Conservation (phyloP, 2,113 vertebrate genomes). For the Hystrix brachyura region DNA sequence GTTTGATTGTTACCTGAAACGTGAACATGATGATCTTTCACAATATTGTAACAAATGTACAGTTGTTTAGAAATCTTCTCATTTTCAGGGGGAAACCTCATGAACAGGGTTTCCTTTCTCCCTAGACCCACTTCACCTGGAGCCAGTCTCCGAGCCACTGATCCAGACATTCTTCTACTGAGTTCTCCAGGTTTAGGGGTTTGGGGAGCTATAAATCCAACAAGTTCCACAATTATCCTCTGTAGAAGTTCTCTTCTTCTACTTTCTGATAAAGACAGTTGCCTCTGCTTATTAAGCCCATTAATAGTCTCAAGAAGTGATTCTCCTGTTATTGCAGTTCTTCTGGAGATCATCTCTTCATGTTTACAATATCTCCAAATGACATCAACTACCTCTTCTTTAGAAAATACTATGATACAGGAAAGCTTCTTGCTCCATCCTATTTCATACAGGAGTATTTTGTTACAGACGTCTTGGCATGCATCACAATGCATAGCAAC, state of each 20-base stretch:
- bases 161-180: conserved; percentile 95
- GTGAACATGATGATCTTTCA: conserved; percentile 92
- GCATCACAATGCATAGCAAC: conserved; percentile 98
- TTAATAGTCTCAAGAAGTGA: conserved; percentile 93
- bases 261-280: conserved; percentile 89
- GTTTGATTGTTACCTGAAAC: conserved; percentile 90
- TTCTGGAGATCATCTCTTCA: conserved; percentile 93
- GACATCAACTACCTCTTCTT: conserved; percentile 98
- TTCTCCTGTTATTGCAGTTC: conserved; percentile 93
- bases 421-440: conserved; percentile 98
- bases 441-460: conserved; percentile 96
- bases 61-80: conserved; percentile 92
- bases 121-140: conserved; percentile 91
- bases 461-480: conserved; percentile 96
- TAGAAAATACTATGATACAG: conserved; percentile 97
- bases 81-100: conserved; percentile 89
- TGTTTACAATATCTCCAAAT: conserved; percentile 99
- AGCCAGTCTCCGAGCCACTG: conserved; percentile 94
- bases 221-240: conserved; percentile 95
- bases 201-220: conserved; percentile 98
- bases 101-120: conserved; percentile 90
- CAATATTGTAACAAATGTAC: conserved; percentile 92
- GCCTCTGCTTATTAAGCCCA: conserved; percentile 92
- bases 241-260: conserved; percentile 93
- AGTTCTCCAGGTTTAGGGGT: conserved; percentile 93